A percentile compares a stretch with the other conserved stretches of the same genome.
Evolutionary conservation across 2,113 vertebrate species (phyloP).

Genomic region (Alces alces): DNA sequence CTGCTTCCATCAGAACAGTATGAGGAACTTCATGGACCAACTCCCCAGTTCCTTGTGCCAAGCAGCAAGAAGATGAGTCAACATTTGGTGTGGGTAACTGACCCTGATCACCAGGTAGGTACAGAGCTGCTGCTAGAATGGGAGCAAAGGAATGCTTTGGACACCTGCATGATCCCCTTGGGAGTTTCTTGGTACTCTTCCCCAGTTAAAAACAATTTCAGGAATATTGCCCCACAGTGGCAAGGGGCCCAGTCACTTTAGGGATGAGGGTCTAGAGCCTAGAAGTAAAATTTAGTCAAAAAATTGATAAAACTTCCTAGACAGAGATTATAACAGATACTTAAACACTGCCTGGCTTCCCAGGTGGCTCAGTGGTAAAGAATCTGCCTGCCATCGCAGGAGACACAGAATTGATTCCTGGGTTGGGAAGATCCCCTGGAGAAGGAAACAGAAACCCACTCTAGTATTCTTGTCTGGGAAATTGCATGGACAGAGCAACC

Average conservation of each 20-base stretch:
- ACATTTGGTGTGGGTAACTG: not conserved
- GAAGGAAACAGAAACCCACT: not conserved
- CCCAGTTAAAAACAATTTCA: not conserved
- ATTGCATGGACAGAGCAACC: not conserved
- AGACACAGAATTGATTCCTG: not conserved
- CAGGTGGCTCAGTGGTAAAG: not conserved
- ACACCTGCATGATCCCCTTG: not conserved
- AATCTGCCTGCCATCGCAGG: not conserved
- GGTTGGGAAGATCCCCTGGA: not conserved
- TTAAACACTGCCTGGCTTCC: not conserved
- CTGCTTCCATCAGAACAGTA: not conserved
- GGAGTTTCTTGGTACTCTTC: not conserved
- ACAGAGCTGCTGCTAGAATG: not conserved
- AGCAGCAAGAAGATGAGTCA: not conserved
- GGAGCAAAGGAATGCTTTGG: not conserved
- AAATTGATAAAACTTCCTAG: not conserved
- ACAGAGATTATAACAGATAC: not conserved
- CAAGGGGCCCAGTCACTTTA: not conserved
- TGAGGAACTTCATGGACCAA: not conserved
- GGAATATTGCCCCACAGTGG: not conserved
- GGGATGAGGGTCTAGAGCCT: not conserved
- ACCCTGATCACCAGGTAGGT: not conserved
- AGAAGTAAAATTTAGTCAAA: not conserved
- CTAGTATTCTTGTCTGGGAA: not conserved
- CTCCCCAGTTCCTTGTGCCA: not conserved